Evolutionary conservation across 1,140 invertebrate genomes (phyloP).

Genomic region (Anadara kagoshimensis): DNA sequence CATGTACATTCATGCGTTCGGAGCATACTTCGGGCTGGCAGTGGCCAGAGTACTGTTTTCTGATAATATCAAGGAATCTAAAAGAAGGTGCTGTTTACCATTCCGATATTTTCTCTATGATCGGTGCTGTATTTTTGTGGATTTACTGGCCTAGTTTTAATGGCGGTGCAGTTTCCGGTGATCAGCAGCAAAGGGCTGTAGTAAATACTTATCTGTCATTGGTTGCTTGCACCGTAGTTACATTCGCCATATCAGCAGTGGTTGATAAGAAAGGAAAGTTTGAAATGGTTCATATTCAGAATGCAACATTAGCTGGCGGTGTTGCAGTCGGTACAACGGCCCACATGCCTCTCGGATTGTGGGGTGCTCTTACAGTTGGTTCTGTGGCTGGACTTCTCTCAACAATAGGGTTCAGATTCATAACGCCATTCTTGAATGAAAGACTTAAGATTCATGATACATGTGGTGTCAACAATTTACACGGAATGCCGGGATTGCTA

Average conservation of each 20-base stretch:
- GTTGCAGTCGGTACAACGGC: constrained; percentile 79
- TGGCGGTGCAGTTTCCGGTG: constrained; percentile 82
- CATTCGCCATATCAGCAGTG: constrained; percentile 90
- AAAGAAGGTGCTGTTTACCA: constrained; percentile 85
- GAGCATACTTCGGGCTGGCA: background rate
- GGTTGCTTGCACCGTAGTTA: constrained; percentile 86
- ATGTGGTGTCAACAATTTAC: constrained; percentile 96
- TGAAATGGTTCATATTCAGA: constrained; percentile 76
- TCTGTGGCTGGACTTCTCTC: constrained; percentile 86
- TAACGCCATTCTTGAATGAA: constrained; percentile 85
- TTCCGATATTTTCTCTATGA: constrained; percentile 94
- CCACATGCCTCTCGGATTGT: constrained; percentile 90
- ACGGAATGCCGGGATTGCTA: constrained; percentile 94
- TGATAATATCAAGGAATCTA: constrained; percentile 49
- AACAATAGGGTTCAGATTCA: constrained; percentile 87
- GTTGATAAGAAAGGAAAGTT: constrained; percentile 84
- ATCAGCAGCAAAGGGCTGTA: constrained; percentile 86
- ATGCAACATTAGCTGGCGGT: constrained; percentile 77
- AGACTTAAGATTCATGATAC: constrained; percentile 89
- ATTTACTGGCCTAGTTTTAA: constrained; percentile 98
- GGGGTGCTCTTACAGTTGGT: constrained; percentile 89
- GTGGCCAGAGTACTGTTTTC: background rate
- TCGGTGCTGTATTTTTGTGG: constrained; percentile 96
- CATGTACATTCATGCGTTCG: background rate
- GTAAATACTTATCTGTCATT: constrained; percentile 95